These are phyloP conservation scores for Halcyon chelicuti DNA, from an alignment of 2,797 vertebrate genomes.

Conservation along the genomic window DNA sequence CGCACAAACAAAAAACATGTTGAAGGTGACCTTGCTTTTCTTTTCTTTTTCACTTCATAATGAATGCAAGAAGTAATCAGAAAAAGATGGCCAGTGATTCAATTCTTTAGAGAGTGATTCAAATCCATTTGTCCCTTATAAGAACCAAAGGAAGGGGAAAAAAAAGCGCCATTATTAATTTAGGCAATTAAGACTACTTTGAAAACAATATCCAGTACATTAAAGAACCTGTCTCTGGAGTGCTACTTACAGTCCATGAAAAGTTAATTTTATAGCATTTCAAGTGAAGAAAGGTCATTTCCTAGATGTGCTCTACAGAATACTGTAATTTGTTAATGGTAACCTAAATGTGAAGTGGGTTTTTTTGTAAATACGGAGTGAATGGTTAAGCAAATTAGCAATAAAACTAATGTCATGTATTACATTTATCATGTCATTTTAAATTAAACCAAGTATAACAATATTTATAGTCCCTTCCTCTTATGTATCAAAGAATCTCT, in stretches of 20 bases:
- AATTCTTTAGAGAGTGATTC: conserved; percentile 76
- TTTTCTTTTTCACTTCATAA: conserved; percentile 60
- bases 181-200: conserved; percentile 81
- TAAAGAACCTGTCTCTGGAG: conserved; percentile 72
- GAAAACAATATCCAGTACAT: conserved; percentile 80
- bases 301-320: conserved; percentile 52
- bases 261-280: conserved; percentile 74
- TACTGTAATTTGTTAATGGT: conserved; percentile 55
- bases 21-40: conserved; percentile 72
- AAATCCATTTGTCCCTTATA: conserved; percentile 78
- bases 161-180: conserved; percentile 79
- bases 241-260: conserved; percentile 58
- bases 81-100: conserved; percentile 60
- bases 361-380: conserved; percentile 65
- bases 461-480: neutral
- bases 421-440: neutral
- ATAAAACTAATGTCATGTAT: conserved; percentile 14
- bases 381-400: conserved; percentile 46
- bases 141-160: conserved; percentile 30
- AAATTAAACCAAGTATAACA: neutral
- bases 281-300: conserved; percentile 76
- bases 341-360: conserved; percentile 59
- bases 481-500: neutral
- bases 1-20: neutral
- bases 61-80: conserved; percentile 73